Conservation (phyloP, 2,113 vertebrate genomes). For the Pangasianodon gigas region DNA sequence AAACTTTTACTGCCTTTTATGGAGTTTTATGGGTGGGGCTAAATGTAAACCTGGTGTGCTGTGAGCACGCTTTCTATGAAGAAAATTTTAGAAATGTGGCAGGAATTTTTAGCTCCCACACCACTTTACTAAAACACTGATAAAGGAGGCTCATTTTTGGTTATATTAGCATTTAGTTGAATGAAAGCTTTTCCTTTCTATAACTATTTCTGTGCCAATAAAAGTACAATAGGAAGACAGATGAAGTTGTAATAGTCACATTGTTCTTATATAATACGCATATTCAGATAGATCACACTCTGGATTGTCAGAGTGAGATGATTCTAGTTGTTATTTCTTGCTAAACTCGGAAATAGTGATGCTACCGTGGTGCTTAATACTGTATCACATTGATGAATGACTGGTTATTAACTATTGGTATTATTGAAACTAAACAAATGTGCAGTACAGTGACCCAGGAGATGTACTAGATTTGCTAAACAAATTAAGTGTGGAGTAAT, state of each 20-base stretch:
- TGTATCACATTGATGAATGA: too few relatives aligned
- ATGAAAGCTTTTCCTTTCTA: neutral
- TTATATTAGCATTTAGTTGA: neutral
- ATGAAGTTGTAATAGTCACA: neutral
- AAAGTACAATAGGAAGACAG: neutral
- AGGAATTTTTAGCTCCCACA: neutral
- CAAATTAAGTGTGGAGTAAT: neutral
- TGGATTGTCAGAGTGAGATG: neutral
- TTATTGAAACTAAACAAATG: neutral
- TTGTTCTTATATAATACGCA: neutral
- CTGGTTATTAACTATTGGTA: too few relatives aligned
- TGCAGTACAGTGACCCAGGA: neutral
- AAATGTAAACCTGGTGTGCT: too few relatives aligned
- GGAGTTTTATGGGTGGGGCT: too few relatives aligned
- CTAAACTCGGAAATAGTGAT: neutral
- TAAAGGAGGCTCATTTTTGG: neutral
- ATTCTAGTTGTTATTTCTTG: neutral
- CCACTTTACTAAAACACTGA: neutral
- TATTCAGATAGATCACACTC: neutral
- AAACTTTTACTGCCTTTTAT: too few relatives aligned
- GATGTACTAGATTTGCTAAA: neutral
- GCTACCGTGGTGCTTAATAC: too few relatives aligned
- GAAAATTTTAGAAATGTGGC: too few relatives aligned
- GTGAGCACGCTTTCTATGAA: too few relatives aligned
- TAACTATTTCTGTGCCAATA: neutral